Base-by-base conservation (phyloP, 2,888 invertebrate species). In the Drosophila cracens region DNA sequence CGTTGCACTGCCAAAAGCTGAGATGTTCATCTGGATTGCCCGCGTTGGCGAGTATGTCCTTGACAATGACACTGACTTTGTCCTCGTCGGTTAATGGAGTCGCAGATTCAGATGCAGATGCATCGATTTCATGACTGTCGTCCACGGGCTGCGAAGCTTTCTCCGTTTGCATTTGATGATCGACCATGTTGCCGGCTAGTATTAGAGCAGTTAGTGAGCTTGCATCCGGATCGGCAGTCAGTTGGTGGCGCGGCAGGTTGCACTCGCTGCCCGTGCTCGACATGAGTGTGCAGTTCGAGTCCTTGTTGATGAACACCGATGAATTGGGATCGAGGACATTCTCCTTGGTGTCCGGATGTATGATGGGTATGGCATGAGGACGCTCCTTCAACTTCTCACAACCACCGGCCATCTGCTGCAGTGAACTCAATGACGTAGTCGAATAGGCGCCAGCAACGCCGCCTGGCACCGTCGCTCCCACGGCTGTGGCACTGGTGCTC, bases 281-380 rank as follows among this genome's bases (percentile, higher is more conserved):
- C n/a, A 85, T 77, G 25, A 82, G 76, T 10, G 87, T 80, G 18
- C 63, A 58, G 59, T 56, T 80, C 25, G 89, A 70, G 71, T 89
- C 79, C 68, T 87, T 82, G 16, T 83, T 82, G 0, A 60, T 76
- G 21, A 82, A 85, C 7, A 78, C 77, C 48, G 86, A 81, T 11
- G 83, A 82, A 5, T 81, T 90, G 27, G 82, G 77, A 52, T 93
- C 91, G 38, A 92, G 51, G 5, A 90, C 78, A 66, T 92, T 82
- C 74, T 93, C 91, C 7, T 82, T 75, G n/a, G 93, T 93, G 11
- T 84, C 78, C 4, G 93, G 93, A 84, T 93, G 77, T 56, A 93
- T 91, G 5, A 93, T 93, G 11, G 92, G 92, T 61, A 93, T 87
- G n/a, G 93, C 93, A 66, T 92, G 83, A 33, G 59, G 80, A 25